A percentile compares a stretch with the other conserved stretches of the same genome.
These are phyloP conservation scores for Scaptomyza hsui DNA, from an alignment of 1,140 invertebrate genomes.

Conservation along the genomic window DNA sequence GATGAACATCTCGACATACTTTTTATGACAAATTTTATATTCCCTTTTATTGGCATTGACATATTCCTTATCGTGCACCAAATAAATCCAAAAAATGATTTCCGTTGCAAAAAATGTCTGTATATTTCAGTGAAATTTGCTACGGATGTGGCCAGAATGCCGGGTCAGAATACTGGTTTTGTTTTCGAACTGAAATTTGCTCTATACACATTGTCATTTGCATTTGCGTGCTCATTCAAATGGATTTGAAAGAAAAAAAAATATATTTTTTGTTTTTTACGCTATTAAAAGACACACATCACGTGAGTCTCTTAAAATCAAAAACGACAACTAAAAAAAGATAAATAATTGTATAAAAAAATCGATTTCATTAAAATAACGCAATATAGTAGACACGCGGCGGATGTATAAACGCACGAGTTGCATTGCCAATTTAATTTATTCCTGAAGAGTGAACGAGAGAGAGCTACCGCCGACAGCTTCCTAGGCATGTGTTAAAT, in stretches of 20 bases:
- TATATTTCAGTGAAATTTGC: constrained; percentile 23
- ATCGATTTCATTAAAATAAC: constrained; percentile 59
- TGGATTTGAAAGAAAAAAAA: constrained; percentile 7
- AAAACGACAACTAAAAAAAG: too few species aligned
- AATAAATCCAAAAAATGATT: constrained; percentile 60
- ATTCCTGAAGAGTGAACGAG: constrained; percentile 30
- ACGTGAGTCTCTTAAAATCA: constrained; percentile 16
- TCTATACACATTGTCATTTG: constrained; percentile 32
- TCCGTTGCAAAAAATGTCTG: constrained; percentile 34
- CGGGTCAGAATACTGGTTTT: not conserved
- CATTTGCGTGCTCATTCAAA: constrained; percentile 38
- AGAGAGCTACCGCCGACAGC: not conserved
- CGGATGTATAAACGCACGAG: constrained; percentile 35
- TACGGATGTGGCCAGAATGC: constrained; percentile 19
- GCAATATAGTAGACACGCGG: constrained; percentile 36
- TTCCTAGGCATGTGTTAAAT: constrained; percentile 51
- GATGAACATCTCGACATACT: constrained; percentile 36
- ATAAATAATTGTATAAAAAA: constrained; percentile 7
- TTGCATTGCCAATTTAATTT: constrained; percentile 60
- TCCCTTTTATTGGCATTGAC: constrained; percentile 60
- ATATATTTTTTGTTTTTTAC: constrained; percentile 17
- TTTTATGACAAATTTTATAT: constrained; percentile 63
- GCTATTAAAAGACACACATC: constrained; percentile 30
- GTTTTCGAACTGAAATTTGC: not conserved
- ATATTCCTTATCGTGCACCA: constrained; percentile 52